phyloP scores from a whole-genome alignment of 2,888 invertebrate genomes.

The Orthosia gothica region DNA sequence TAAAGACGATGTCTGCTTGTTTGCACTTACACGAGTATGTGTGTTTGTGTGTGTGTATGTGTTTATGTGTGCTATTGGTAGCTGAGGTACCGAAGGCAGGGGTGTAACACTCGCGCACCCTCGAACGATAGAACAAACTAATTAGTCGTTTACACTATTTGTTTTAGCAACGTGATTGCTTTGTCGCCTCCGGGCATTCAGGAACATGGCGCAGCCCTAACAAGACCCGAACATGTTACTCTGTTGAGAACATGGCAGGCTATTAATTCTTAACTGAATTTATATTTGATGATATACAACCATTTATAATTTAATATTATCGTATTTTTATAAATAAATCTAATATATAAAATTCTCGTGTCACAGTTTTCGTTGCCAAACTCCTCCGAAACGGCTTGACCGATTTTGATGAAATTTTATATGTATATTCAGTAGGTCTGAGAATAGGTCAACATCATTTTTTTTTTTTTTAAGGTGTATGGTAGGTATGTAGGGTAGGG shows the following conservation, averaged over 20 bases:
- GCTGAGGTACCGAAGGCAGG: slow-evolving; percentile 55
- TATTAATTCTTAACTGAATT: slow-evolving; percentile 60
- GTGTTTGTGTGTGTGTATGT: no score
- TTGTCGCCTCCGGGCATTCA: slow-evolving; percentile 77
- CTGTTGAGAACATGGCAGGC: slow-evolving; percentile 52
- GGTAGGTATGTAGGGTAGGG: no score
- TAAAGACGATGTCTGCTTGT: slow-evolving; percentile 18
- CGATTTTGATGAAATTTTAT: no score
- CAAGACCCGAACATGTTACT: slow-evolving; percentile 67
- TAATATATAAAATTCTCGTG: no score
- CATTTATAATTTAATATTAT: slow-evolving; percentile 37
- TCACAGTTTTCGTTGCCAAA: no score
- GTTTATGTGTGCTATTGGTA: slow-evolving; percentile 49
- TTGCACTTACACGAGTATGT: no score
- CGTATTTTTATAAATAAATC: slow-evolving; percentile 10
- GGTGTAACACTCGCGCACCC: slow-evolving; percentile 69
- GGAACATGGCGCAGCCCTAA: slow-evolving; percentile 71
- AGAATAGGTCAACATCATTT: no score
- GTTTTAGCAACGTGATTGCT: slow-evolving; percentile 83
- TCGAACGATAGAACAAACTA: slow-evolving; percentile 85
- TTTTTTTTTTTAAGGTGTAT: no score
- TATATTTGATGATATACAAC: slow-evolving; percentile 15
- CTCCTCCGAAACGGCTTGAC: no score
- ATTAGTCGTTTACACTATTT: slow-evolving; percentile 88
- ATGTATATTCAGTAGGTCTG: no score